Conservation (phyloP, 2,797 vertebrate species). For the Morelia viridis region DNA sequence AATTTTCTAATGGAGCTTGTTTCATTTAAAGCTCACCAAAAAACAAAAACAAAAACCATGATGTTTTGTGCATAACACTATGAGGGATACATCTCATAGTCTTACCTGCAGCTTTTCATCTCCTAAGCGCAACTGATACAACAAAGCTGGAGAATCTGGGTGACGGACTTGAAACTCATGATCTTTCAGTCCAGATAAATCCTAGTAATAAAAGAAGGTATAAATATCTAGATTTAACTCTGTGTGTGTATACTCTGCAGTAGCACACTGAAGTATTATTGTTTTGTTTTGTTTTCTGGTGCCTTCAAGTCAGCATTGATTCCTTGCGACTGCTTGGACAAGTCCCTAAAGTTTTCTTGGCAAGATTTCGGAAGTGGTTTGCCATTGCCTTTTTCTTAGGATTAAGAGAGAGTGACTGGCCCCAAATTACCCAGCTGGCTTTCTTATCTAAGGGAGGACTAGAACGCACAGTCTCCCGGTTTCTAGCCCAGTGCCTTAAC, state of each 20-base stretch:
- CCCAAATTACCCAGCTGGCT: not conserved
- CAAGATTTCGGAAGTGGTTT: not conserved
- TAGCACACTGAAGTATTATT: not conserved
- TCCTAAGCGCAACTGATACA: slow-evolving; percentile 91
- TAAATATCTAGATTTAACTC: slow-evolving; percentile 8
- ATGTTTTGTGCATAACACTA: not conserved
- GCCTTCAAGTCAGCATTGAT: not conserved
- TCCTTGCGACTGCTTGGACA: not conserved
- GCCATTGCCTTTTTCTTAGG: not conserved
- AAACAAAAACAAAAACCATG: not conserved
- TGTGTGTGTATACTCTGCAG: not conserved
- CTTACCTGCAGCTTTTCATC: slow-evolving; percentile 96
- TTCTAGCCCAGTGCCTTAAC: not conserved
- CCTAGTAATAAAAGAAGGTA: slow-evolving; percentile 71
- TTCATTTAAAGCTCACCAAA: not conserved
- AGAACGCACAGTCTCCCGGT: not conserved
- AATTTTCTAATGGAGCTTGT: not conserved
- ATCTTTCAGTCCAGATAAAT: slow-evolving; percentile 95
- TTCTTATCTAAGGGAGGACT: not conserved
- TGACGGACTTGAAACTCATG: slow-evolving; percentile 96
- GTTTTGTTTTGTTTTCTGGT: not conserved
- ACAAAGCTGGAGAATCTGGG: slow-evolving; percentile 88
- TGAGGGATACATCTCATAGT: not conserved
- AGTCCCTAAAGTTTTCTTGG: not conserved
- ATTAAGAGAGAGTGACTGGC: not conserved